Conservation (phyloP, 1,140 invertebrate genomes). For the Eciton burchellii region DNA sequence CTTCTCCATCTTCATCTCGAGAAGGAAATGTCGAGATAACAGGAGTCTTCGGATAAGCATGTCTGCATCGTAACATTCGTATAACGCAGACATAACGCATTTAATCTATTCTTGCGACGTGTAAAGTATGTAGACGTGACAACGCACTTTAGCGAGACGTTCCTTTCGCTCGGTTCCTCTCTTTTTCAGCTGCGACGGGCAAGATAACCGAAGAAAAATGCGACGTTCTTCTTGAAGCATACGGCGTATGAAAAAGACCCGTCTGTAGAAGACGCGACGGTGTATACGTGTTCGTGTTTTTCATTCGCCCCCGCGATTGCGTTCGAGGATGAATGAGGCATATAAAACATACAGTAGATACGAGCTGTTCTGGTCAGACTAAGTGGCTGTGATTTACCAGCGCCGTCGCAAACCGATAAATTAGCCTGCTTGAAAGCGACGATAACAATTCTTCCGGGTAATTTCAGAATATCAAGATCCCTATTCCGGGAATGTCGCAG, state of each 20-base stretch:
- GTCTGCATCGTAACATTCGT: background rate
- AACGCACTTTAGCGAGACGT: slow-evolving; percentile 46
- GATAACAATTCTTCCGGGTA: slow-evolving; percentile 23
- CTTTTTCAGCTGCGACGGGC: slow-evolving; percentile 42
- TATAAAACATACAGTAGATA: slow-evolving; percentile 59
- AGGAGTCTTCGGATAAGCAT: slow-evolving; percentile 2
- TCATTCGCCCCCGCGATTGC: slow-evolving; percentile 54
- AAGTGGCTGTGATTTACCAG: slow-evolving; percentile 51
- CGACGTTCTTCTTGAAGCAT: slow-evolving; percentile 53
- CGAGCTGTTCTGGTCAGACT: slow-evolving; percentile 55
- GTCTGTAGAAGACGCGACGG: slow-evolving; percentile 51
- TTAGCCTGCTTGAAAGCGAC: slow-evolving; percentile 38
- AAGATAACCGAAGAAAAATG: slow-evolving; percentile 54
- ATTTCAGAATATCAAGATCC: slow-evolving; percentile 12
- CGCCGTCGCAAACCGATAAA: slow-evolving; percentile 37
- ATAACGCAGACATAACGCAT: background rate
- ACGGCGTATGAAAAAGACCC: slow-evolving; percentile 55
- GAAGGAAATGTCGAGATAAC: slow-evolving; percentile 5
- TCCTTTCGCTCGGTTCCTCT: slow-evolving; percentile 39
- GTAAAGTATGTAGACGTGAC: slow-evolving; percentile 47
- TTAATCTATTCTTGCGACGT: slow-evolving; percentile 11
- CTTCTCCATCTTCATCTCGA: background rate
- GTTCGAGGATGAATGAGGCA: slow-evolving; percentile 56
- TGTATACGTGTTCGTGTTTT: slow-evolving; percentile 55
- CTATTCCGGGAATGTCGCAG: background rate